These are phyloP conservation scores for Danio aesculapii DNA, from an alignment of 2,797 vertebrate species.

Conservation along the genomic window DNA sequence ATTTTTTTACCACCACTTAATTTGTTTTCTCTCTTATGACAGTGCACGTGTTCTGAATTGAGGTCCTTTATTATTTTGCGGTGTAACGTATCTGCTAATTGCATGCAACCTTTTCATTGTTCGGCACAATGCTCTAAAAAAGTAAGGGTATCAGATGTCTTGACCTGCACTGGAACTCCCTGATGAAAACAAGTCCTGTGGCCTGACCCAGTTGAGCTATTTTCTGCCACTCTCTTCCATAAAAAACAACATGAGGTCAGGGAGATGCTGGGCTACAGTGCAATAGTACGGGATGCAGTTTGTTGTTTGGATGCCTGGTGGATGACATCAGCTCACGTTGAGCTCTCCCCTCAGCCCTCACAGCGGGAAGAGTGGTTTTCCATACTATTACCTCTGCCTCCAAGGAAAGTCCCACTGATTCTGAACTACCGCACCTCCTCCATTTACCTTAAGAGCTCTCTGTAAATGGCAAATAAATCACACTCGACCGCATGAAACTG, in stretches of 20 bases:
- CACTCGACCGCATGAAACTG: conserved; percentile 23
- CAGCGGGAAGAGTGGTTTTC: conserved; percentile 55
- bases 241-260: conserved; percentile 62
- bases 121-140: background rate
- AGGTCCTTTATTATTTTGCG: conserved; percentile 13
- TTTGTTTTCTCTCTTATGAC: conserved; percentile 12
- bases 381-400: conserved; percentile 57
- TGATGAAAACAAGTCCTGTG: conserved; percentile 57
- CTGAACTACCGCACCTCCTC: conserved; percentile 47
- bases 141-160: conserved; percentile 47
- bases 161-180: conserved; percentile 47
- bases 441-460: conserved; percentile 55
- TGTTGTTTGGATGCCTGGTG: conserved; percentile 64
- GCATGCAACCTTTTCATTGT: conserved; percentile 16
- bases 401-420: conserved; percentile 55
- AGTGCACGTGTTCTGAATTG: background rate
- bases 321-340: conserved; percentile 61
- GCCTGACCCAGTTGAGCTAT: conserved; percentile 56
- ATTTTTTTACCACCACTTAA: conserved; percentile 8
- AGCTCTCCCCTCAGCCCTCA: conserved; percentile 56
- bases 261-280: conserved; percentile 51
- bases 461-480: conserved; percentile 53
- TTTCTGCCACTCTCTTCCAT: conserved; percentile 60
- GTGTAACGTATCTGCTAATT: conserved; percentile 3
- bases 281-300: conserved; percentile 61